phyloP scores from a whole-genome alignment of 2,888 invertebrate genomes.

The Amiota mariae region DNA sequence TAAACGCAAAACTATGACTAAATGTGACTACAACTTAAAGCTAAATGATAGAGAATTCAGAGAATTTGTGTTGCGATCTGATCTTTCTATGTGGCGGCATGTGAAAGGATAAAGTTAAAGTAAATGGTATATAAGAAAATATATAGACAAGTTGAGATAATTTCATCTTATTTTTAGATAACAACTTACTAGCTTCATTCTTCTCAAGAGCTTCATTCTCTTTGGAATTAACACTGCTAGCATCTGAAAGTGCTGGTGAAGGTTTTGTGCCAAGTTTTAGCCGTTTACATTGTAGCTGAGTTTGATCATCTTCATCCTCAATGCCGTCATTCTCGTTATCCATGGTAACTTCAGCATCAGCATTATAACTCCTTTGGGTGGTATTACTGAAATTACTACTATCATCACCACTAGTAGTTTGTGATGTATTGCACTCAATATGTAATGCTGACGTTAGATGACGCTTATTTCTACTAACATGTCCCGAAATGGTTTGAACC shows the following conservation, averaged over 20 bases:
- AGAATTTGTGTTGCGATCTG: no score
- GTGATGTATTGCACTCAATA: no score
- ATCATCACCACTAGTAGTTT: no score
- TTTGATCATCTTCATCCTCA: neutral
- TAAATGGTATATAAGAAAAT: constrained; percentile 37
- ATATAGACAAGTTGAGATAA: constrained; percentile 23
- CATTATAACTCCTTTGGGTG: neutral
- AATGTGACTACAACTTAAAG: constrained; percentile 2
- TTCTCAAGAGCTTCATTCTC: constrained; percentile 68
- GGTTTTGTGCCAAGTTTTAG: constrained; percentile 53
- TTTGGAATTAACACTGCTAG: constrained; percentile 71
- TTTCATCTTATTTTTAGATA: neutral
- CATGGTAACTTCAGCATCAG: neutral
- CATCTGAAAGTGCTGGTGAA: constrained; percentile 70
- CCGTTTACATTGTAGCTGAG: constrained; percentile 37
- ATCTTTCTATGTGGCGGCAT: constrained; percentile 35
- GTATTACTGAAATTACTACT: no score
- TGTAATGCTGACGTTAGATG: no score
- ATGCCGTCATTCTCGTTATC: neutral
- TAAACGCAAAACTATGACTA: no score
- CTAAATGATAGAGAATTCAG: constrained; percentile 16
- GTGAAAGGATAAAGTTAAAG: constrained; percentile 39
- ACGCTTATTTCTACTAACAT: no score
- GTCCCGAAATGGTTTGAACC: neutral
- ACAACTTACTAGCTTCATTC: constrained; percentile 49